phyloP scores from a whole-genome alignment of 2,797 vertebrate genomes.

The Sardinella longiceps region DNA sequence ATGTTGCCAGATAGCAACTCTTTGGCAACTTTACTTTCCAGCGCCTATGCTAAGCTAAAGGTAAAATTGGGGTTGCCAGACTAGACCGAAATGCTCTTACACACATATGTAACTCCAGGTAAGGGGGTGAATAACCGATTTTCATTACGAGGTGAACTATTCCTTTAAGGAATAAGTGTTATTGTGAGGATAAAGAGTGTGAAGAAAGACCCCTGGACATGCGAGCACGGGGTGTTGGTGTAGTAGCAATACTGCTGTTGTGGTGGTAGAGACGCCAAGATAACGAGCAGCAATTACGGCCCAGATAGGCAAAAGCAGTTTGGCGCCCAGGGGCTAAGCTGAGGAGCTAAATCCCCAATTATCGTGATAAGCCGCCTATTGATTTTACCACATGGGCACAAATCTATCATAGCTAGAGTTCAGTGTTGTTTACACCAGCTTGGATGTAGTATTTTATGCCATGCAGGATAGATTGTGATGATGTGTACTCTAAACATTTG shows the following conservation, averaged over 20 bases:
- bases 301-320: neutral
- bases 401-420: neutral
- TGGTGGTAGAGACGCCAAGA: neutral
- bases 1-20: no score
- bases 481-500: neutral
- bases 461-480: neutral
- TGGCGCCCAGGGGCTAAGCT: neutral
- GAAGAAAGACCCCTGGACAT: neutral
- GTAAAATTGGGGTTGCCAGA: no score
- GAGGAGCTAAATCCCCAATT: neutral
- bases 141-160: no score
- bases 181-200: neutral
- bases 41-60: no score
- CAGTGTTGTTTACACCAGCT: neutral
- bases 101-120: no score
- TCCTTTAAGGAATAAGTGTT: no score
- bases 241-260: neutral
- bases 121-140: no score
- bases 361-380: neutral
- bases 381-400: neutral
- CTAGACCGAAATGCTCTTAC: no score
- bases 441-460: neutral
- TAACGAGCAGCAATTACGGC: neutral
- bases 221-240: neutral
- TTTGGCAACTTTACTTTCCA: no score